Evolutionary conservation across 1,140 invertebrate genomes (phyloP), one percentile per base, ranked within the genome.

Genomic region (Pectinophora gossypiella): DNA sequence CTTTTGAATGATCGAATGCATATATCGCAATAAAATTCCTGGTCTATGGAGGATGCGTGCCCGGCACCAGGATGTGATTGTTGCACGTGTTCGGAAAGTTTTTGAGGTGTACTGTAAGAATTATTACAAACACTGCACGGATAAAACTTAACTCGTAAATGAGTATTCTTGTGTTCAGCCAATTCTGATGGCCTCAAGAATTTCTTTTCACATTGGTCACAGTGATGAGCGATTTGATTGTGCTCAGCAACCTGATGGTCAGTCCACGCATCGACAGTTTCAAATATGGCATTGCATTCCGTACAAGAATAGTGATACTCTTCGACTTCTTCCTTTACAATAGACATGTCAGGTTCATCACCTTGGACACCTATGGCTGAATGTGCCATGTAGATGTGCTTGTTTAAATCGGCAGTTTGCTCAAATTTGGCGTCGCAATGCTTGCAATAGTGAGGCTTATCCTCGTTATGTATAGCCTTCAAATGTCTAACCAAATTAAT

Each of bases 81-180:
- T 12, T 85, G 88, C 64, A 90, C 90, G 44, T 92, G 91, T 9
- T 89, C 83, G 16, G 90, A 86, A 3, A 92, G 67, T 13, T 89
- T 87, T 22, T 88, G 82, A 0, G 90, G 84, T n/a, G 89, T 90
- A 52, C 89, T 90, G 59, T 91, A 92, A 42, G 91, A 91, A 51
- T 90, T 90, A 0, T 88, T 76, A 52, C 91, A 92, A 21, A 91
- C 79, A 3, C 84, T 89, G 50, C 91, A 92, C 0, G 90, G 90
- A 50, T 91, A 92, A 18, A 92, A 90, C 61, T 93, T 92, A 1
- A 92, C 85, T 59, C 92, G 91, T 18, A 92, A 78, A 74, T 93
- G 92, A 1, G 90, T 85, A 60, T 90, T 91, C 38, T 91, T 90
- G 61, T 93, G 92, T 56, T 93, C 91, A 0, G 88, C 87, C 3